Percentiles rank a stretch among this genome's conserved stretches.
phyloP scores from a whole-genome alignment of 1,140 invertebrate genomes.

The Tetragnatha versicolor region DNA sequence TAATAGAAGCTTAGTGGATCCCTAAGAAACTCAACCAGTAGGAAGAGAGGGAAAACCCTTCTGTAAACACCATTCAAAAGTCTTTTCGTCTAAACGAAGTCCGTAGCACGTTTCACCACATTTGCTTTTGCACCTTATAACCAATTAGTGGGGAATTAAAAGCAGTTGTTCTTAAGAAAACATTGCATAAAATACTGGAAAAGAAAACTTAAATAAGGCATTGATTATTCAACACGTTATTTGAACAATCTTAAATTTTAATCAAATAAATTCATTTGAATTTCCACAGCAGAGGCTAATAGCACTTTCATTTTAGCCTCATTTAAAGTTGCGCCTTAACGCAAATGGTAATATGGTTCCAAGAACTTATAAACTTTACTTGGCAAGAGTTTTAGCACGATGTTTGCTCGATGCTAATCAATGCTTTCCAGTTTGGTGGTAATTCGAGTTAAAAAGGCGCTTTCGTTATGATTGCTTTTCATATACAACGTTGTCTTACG shows the following conservation, averaged over 20 bases:
- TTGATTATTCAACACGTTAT: conserved; percentile 37
- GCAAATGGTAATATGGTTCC: too few species aligned
- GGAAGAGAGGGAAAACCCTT: background rate
- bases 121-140: conserved; percentile 18
- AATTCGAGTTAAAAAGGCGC: too few species aligned
- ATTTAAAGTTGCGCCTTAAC: conserved; percentile 9
- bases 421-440: too few species aligned
- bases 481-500: too few species aligned
- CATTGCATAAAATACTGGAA: conserved; percentile 6
- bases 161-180: background rate
- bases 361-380: too few species aligned
- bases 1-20: too few species aligned
- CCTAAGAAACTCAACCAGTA: background rate
- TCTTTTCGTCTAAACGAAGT: conserved; percentile 12
- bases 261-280: conserved; percentile 24
- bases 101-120: conserved; percentile 4
- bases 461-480: too few species aligned
- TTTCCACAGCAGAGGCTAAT: background rate
- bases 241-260: conserved; percentile 25
- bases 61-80: conserved; percentile 21
- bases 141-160: conserved; percentile 31
- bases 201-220: conserved; percentile 14
- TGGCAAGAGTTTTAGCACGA: too few species aligned
- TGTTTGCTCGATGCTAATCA: too few species aligned
- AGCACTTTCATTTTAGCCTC: background rate